Conservation (phyloP, 64 coral and sea anemone species). For the Hydrozoanthus tunicans region DNA sequence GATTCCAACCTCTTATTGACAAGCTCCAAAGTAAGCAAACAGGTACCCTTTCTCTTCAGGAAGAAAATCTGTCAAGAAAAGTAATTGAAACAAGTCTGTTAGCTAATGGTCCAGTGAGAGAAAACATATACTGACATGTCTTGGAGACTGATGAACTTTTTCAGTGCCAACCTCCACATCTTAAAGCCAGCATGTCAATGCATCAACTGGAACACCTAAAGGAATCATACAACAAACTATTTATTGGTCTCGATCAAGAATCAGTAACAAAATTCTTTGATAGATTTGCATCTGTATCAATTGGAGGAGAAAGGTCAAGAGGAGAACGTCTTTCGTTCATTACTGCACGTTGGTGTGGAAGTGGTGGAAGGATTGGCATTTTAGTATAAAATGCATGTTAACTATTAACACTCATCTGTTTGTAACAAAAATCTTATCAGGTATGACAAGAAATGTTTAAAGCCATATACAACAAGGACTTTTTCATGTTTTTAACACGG, state of each 20-base stretch:
- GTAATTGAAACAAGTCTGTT: constrained; percentile 46
- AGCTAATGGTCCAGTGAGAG: constrained; percentile 47
- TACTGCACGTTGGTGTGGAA: constrained; percentile 49
- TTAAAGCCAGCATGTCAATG: constrained; percentile 24
- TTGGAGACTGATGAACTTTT: constrained; percentile 6
- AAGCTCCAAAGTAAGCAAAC: constrained; percentile 22
- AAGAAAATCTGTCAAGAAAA: constrained; percentile 32
- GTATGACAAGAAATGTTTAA: too few species aligned
- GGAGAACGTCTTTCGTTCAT: constrained; percentile 38
- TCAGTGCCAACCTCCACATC: constrained; percentile 7
- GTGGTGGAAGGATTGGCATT: constrained; percentile 19
- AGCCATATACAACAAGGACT: too few species aligned
- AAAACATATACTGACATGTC: constrained; percentile 1
- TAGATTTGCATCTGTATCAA: constrained; percentile 40
- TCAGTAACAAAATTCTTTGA: constrained; percentile 55
- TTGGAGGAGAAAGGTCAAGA: constrained; percentile 44
- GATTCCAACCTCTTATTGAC: constrained; percentile 27
- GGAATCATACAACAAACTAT: constrained; percentile 16
- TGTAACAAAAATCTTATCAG: too few species aligned
- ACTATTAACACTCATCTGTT: too few species aligned
- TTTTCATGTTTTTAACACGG: too few species aligned
- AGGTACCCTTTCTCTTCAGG: constrained; percentile 8
- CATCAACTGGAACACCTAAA: constrained; percentile 25
- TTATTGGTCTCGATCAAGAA: constrained; percentile 1
- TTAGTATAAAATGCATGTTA: too few species aligned